phyloP scores from a whole-genome alignment of 2,113 vertebrate species.

The Osmerus mordax region DNA sequence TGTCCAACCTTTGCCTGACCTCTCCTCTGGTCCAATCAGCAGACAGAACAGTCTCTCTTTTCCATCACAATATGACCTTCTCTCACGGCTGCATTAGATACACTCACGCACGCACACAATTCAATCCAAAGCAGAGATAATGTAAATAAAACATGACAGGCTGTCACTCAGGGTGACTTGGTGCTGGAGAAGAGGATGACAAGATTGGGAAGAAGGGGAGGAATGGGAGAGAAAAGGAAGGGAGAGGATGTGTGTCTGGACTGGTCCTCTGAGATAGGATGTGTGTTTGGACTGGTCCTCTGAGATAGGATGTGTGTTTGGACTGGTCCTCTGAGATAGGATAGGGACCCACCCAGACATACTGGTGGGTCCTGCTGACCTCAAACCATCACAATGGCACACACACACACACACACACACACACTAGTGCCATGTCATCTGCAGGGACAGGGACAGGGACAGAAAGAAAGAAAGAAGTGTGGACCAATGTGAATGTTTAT shows the following conservation, averaged over 20 bases:
- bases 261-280: slow-evolving; percentile 15
- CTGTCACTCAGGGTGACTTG: neutral
- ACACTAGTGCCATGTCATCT: too few relatives aligned
- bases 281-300: neutral
- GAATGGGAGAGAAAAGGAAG: neutral
- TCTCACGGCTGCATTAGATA: slow-evolving; percentile 39
- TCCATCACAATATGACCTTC: slow-evolving; percentile 47
- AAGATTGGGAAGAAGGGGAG: neutral
- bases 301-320: neutral
- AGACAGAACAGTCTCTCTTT: slow-evolving; percentile 22
- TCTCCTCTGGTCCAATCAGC: slow-evolving; percentile 40
- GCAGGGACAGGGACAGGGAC: neutral
- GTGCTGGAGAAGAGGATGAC: neutral
- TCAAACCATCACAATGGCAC: slow-evolving; percentile 44
- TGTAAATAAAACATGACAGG: too few relatives aligned
- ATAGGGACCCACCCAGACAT: too few relatives aligned
- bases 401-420: too few relatives aligned
- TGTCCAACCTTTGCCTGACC: slow-evolving; percentile 42
- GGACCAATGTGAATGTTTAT: neutral
- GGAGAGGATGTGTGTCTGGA: neutral
- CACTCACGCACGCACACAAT: slow-evolving; percentile 4
- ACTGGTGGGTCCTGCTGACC: slow-evolving; percentile 36
- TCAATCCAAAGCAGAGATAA: too few relatives aligned
- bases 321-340: slow-evolving; percentile 6
- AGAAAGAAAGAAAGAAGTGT: neutral